Percentiles rank a stretch among this genome's conserved stretches.
phyloP scores from a whole-genome alignment of 2,888 invertebrate genomes.

The Nomada hirtipes region DNA sequence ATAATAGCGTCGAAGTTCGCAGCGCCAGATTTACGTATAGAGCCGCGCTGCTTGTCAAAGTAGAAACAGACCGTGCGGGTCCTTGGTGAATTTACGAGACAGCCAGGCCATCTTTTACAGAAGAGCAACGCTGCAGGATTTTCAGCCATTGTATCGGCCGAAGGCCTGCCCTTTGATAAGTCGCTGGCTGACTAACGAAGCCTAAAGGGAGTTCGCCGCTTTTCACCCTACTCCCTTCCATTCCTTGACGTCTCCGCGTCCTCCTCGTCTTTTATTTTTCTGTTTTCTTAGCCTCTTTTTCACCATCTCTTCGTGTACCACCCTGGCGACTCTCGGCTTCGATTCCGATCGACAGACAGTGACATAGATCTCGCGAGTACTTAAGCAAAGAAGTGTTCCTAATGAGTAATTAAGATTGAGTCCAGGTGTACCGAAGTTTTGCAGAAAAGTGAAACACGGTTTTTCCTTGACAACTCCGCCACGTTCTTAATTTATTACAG shows the following conservation, averaged over 20 bases:
- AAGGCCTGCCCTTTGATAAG: constrained; percentile 76
- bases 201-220: constrained; percentile 64
- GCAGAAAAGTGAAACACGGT: not conserved
- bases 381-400: constrained; percentile 2
- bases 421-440: not conserved
- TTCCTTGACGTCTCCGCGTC: constrained; percentile 26
- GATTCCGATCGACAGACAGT: constrained; percentile 38
- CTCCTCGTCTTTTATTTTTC: constrained; percentile 13
- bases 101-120: constrained; percentile 78
- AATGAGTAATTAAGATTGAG: constrained; percentile 54
- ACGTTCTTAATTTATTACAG: too few species aligned
- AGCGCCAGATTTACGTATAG: constrained; percentile 69
- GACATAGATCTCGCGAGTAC: constrained; percentile 12
- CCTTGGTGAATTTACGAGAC: constrained; percentile 79
- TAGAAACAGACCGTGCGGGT: constrained; percentile 73
- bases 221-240: constrained; percentile 45
- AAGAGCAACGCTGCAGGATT: constrained; percentile 74
- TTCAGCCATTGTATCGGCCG: constrained; percentile 76
- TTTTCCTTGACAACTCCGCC: not conserved
- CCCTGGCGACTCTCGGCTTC: constrained; percentile 12
- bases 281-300: not conserved
- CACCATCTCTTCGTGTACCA: constrained; percentile 15
- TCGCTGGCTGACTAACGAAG: constrained; percentile 77
- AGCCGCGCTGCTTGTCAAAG: constrained; percentile 70
- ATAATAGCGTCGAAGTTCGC: constrained; percentile 69